A percentile compares a stretch with the other conserved stretches of the same genome.
Conservation (phyloP, 2,888 invertebrate genomes). For the Hirudinaria manillensis region DNA sequence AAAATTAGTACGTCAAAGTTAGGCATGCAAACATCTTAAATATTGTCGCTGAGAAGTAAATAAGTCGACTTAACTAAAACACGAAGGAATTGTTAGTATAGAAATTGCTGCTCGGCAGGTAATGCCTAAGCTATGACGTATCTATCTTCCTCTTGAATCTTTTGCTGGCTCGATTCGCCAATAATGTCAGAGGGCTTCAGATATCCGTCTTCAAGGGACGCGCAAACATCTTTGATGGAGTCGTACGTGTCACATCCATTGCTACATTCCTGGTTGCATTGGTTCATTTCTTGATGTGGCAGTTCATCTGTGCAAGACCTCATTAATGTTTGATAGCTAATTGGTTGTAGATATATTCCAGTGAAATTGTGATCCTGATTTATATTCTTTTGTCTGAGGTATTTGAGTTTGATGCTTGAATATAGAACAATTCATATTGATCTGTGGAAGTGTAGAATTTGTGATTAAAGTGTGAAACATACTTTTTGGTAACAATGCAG, state of each 20-base stretch:
- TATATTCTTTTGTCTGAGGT: neutral
- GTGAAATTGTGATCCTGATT: neutral
- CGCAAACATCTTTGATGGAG: constrained; percentile 1
- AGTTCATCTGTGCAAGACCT: neutral
- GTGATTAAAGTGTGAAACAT: neutral
- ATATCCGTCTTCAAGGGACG: constrained; percentile 21
- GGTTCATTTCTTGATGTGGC: neutral
- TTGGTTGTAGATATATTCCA: constrained; percentile 19
- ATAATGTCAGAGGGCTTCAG: constrained; percentile 16
- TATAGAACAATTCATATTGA: neutral
- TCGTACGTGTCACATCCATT: constrained; percentile 16
- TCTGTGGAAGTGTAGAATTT: neutral
- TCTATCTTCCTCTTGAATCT: constrained; percentile 1
- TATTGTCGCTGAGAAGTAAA: too few species aligned
- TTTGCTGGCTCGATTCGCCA: too few species aligned
- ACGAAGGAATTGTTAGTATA: too few species aligned
- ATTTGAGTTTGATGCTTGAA: constrained; percentile 3
- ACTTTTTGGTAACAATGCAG: constrained; percentile 23
- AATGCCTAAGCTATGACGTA: neutral
- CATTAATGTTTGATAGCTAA: constrained; percentile 10
- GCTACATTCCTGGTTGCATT: neutral
- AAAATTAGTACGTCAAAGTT: too few species aligned
- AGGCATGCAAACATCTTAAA: too few species aligned
- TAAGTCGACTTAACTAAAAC: too few species aligned
- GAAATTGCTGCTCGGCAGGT: too few species aligned